These are phyloP conservation scores for Coilia nasus DNA, from an alignment of 2,797 vertebrate species.

Conservation along the genomic window DNA sequence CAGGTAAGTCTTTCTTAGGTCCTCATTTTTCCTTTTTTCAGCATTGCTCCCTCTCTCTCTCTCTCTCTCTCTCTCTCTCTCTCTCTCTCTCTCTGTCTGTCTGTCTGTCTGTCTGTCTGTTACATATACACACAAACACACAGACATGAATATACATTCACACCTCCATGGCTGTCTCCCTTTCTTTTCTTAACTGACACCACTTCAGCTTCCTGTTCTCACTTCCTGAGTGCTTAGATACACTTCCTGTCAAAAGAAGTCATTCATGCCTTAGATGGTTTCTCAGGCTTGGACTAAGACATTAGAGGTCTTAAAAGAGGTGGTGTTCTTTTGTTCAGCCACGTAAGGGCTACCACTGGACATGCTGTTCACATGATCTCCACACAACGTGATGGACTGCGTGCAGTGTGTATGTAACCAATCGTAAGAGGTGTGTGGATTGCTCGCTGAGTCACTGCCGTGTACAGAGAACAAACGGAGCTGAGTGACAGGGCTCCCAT, in stretches of 20 bases:
- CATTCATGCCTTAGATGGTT: neutral
- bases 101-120: neutral
- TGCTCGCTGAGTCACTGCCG: too few species aligned
- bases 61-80: neutral
- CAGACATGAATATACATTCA: neutral
- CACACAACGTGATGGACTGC: too few species aligned
- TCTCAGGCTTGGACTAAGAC: neutral
- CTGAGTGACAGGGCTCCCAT: too few species aligned
- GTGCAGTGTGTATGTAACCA: too few species aligned
- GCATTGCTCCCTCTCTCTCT: neutral
- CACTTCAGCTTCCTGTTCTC: neutral
- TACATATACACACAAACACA: neutral
- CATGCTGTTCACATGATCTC: too few species aligned
- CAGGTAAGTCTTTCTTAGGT: conserved; percentile 71
- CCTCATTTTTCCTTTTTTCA: neutral
- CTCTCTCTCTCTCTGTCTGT: neutral
- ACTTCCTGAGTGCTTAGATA: neutral
- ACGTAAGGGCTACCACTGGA: too few species aligned
- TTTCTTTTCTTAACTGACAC: neutral
- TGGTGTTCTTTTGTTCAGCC: too few species aligned
- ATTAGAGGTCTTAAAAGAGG: too few species aligned
- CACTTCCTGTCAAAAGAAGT: neutral
- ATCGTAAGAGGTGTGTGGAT: too few species aligned
- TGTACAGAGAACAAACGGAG: too few species aligned
- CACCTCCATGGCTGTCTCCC: neutral